Base-by-base conservation (phyloP, 2,888 invertebrate genomes). In the Pseudococcus jackbeardsleyi region DNA sequence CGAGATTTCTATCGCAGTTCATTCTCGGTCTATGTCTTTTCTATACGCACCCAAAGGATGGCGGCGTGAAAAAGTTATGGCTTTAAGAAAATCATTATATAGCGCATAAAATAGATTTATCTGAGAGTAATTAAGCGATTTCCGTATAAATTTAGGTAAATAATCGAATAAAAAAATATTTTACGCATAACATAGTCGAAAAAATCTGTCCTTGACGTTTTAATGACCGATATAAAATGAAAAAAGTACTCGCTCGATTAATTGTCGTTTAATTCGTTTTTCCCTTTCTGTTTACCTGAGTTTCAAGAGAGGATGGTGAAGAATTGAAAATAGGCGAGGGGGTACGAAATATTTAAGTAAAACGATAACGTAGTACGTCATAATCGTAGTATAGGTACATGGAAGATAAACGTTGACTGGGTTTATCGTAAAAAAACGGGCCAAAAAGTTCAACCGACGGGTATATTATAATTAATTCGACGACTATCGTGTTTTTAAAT, bases 31-130 rank as follows among this genome's bases (percentile, higher is more conserved):
- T 72, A 4, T 33, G 8, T 12, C 46, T 11, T 19, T 82, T 39
- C 79, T 82, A 82, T 22, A 64, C 64, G 54, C 42, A 42, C 42
- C 42, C 9, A 17, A 22, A 64, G 22, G 64, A 64, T 72, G 72
- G 33, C 12, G 77, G 17, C 42, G 77, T 46, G 79, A 33, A 82
- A 82, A 82, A 82, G 79, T 82, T 82, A 82, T 82, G 11, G 42
- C 79, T 82, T 82, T 82, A 46, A 22, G 46, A 46, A 72, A 82
- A 82, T 82, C 79, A 46, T 46, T 46, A 46, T 46, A 82, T 46
- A 82, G 79, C 79, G 46, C 46, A 82, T 82, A 82, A 82, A 82
- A 82, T 82, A 82, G 79, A 82, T 46, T 82, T 82, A 82, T 82
- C 79, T 77, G 9, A 11, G 79, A 82, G 79, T 82, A 82, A 82